phyloP scores from a whole-genome alignment of 2,797 vertebrate species.

The Micropoecilia bifurca region DNA sequence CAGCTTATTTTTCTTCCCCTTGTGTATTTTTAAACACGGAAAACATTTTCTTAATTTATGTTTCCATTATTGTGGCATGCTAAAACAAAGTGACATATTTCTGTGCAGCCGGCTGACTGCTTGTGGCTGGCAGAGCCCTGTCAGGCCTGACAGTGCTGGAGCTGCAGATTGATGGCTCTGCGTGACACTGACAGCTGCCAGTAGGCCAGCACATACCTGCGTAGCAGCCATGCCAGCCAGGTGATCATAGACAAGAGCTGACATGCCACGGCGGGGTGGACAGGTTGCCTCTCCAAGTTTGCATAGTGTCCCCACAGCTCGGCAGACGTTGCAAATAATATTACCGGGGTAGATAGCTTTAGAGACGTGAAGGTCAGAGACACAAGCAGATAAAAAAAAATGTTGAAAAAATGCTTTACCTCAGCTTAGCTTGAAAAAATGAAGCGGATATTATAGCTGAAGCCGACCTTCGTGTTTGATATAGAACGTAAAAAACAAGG shows the following conservation, averaged over 20 bases:
- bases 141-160: constrained; percentile 59
- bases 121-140: constrained; percentile 54
- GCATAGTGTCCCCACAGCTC: constrained; percentile 61
- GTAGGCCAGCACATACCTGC: constrained; percentile 63
- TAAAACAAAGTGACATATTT: constrained; percentile 64
- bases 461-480: constrained; percentile 59
- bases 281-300: constrained; percentile 67
- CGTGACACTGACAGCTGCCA: constrained; percentile 71
- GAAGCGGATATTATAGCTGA: constrained; percentile 36
- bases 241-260: constrained; percentile 67
- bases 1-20: not conserved
- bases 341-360: constrained; percentile 57
- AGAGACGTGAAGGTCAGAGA: constrained; percentile 63
- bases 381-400: constrained; percentile 52
- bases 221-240: constrained; percentile 56
- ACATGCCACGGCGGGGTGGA: constrained; percentile 57
- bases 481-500: constrained; percentile 40
- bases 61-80: constrained; percentile 48
- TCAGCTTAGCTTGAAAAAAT: constrained; percentile 42
- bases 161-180: constrained; percentile 72
- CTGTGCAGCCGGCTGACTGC: constrained; percentile 54
- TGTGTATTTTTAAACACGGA: constrained; percentile 15
- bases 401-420: constrained; percentile 25
- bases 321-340: constrained; percentile 62
- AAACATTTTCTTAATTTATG: constrained; percentile 38